Percentiles rank a stretch among this genome's conserved stretches.
phyloP scores from a whole-genome alignment of 1,140 invertebrate species.

The Zaprionus nigranus region DNA sequence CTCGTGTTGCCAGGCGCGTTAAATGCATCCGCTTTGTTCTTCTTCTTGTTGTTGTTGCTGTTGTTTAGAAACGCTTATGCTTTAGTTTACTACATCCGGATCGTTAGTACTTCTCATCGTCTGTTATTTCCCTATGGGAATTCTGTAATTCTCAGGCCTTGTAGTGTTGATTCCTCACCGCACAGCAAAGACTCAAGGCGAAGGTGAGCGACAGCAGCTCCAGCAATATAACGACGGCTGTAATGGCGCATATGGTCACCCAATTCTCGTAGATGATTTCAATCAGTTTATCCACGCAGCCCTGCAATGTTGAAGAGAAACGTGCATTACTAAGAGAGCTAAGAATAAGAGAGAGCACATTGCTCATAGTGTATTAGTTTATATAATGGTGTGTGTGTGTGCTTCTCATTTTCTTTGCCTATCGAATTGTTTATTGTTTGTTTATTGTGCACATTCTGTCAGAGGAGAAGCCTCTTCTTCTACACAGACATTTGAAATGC shows the following conservation, averaged over 20 bases:
- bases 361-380: not conserved
- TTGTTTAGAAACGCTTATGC: conserved; percentile 62
- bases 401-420: conserved; percentile 23
- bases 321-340: conserved; percentile 24
- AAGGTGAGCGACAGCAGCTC: conserved; percentile 92
- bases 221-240: conserved; percentile 88
- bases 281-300: conserved; percentile 90
- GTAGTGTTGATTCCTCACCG: conserved; percentile 89
- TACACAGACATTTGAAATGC: conserved; percentile 43
- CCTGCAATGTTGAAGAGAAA: conserved; percentile 85
- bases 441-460: conserved; percentile 42
- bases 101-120: conserved; percentile 84
- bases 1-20: conserved; percentile 27
- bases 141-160: conserved; percentile 88
- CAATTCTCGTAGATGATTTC: conserved; percentile 87
- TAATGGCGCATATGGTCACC: conserved; percentile 87
- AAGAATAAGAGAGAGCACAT: not conserved
- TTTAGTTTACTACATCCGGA: conserved; percentile 71
- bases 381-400: conserved; percentile 1
- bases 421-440: conserved; percentile 48
- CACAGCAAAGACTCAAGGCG: conserved; percentile 91
- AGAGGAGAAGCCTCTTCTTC: conserved; percentile 12
- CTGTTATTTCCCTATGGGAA: conserved; percentile 83
- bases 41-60: conserved; percentile 9
- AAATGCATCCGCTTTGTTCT: conserved; percentile 52